A percentile compares a stretch with the other conserved stretches of the same genome.
These are phyloP conservation scores for Megalopta genalis DNA, from an alignment of 1,140 invertebrate species.

Conservation along the genomic window DNA sequence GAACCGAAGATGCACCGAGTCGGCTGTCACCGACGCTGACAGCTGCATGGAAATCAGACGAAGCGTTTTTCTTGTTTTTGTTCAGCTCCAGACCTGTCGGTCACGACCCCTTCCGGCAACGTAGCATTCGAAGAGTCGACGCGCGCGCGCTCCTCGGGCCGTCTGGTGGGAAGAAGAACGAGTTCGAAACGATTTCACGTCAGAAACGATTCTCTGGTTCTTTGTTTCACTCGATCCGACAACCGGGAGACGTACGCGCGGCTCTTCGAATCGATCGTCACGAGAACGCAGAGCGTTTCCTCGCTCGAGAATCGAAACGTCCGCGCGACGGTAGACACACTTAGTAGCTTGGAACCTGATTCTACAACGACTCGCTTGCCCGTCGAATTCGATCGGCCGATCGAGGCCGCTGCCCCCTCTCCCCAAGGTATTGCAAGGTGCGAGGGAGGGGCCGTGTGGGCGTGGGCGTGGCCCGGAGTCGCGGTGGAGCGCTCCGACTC, in stretches of 20 bases:
- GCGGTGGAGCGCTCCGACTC: background rate
- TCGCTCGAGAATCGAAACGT: background rate
- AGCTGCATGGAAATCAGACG: constrained; percentile 74
- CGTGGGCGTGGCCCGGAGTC: background rate
- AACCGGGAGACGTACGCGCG: background rate
- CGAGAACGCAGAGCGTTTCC: constrained; percentile 49
- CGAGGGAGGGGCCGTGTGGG: background rate
- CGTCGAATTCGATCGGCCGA: background rate
- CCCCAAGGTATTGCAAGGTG: background rate
- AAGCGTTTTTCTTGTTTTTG: constrained; percentile 56
- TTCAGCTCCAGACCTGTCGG: constrained; percentile 29
- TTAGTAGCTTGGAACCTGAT: background rate
- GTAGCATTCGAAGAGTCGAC: constrained; percentile 46
- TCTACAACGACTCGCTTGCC: background rate
- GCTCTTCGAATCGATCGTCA: constrained; percentile 57
- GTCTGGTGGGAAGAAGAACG: background rate
- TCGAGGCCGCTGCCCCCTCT: background rate
- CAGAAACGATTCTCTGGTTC: no score
- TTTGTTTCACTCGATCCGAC: no score
- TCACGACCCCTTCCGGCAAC: constrained; percentile 19
- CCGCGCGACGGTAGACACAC: background rate
- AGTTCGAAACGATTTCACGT: background rate
- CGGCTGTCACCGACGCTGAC: constrained; percentile 72
- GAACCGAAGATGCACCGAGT: constrained; percentile 17
- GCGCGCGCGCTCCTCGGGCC: background rate